Evolutionary conservation across 2,888 invertebrate species (phyloP).

Genomic region (Lobophora halterata): DNA sequence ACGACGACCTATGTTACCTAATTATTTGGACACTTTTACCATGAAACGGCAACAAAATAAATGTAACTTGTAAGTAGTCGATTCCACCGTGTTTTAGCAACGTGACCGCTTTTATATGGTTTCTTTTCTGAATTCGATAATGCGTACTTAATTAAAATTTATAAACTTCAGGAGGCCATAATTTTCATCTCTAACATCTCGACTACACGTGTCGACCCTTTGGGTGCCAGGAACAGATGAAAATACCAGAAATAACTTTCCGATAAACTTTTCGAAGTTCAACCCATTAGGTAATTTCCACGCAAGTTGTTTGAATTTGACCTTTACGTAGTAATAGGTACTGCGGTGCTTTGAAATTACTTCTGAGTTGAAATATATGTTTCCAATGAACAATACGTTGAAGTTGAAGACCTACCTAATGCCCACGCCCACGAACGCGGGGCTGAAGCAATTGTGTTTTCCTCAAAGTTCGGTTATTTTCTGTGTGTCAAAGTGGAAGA

Average conservation of each 20-base stretch:
- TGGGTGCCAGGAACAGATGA: conserved; percentile 7
- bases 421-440: too few species aligned
- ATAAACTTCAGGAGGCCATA: conserved; percentile 8
- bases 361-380: too few species aligned
- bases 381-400: too few species aligned
- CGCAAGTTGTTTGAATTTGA: background rate
- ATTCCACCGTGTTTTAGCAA: background rate
- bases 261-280: conserved; percentile 5
- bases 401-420: too few species aligned
- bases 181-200: conserved; percentile 7
- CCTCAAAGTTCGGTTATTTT: too few species aligned
- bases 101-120: conserved; percentile 1
- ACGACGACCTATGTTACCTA: too few species aligned
- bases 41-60: too few species aligned
- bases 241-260: conserved; percentile 6
- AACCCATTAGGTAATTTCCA: background rate
- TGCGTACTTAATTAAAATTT: conserved; percentile 5
- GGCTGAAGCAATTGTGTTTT: too few species aligned
- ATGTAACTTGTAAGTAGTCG: too few species aligned
- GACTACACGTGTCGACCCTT: conserved; percentile 1
- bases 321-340: background rate
- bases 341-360: background rate
- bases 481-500: too few species aligned
- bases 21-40: too few species aligned
- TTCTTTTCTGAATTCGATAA: background rate